Conservation (phyloP, 2,888 invertebrate species). For the Habrosyne pyritoides region DNA sequence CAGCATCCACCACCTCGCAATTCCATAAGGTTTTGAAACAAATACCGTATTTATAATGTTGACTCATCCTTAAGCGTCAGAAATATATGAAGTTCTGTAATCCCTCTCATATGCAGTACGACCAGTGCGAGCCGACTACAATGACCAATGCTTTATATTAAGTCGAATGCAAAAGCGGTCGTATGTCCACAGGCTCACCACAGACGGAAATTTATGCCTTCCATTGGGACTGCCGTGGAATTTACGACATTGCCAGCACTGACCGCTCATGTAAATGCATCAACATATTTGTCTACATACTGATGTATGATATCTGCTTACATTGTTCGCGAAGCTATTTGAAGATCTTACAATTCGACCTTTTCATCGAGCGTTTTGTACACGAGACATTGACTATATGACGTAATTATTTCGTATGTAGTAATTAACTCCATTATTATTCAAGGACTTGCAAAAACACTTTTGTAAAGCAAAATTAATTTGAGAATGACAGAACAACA, state of each 20-base stretch:
- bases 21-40: not conserved
- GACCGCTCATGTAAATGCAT: conserved; percentile 30
- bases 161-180: conserved; percentile 29
- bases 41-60: not conserved
- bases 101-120: conserved; percentile 22
- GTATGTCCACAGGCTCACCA: conserved; percentile 34
- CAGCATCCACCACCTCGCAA: not conserved
- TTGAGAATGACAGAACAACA: not conserved
- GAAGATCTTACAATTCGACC: not conserved
- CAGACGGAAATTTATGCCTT: conserved; percentile 52
- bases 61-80: not conserved
- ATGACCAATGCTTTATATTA: conserved; percentile 34
- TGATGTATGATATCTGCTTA: conserved; percentile 5
- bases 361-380: not conserved
- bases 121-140: conserved; percentile 27
- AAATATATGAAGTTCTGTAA: not conserved
- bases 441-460: not conserved
- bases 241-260: conserved; percentile 31
- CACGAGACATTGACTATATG: not conserved
- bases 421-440: not conserved
- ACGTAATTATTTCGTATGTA: not conserved
- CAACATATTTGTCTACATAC: conserved; percentile 6
- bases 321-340: not conserved
- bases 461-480: not conserved
- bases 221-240: conserved; percentile 38